Evolutionary conservation across 2,113 vertebrate genomes (phyloP).

Genomic region (Hippolais icterina): DNA sequence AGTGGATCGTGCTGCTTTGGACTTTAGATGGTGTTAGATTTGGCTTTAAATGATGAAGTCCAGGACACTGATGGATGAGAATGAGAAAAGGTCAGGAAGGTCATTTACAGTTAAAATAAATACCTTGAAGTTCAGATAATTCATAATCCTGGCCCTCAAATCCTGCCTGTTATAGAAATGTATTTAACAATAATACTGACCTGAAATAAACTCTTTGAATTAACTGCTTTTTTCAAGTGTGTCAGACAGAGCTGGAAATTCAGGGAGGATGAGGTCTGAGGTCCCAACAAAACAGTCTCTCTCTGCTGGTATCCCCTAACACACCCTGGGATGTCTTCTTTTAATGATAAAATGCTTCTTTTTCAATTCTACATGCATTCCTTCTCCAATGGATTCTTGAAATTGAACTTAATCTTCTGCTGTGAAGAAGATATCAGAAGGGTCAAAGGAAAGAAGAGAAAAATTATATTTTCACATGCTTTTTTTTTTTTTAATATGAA

Average conservation of each 20-base stretch:
- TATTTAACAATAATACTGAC: constrained; percentile 9
- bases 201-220: constrained; percentile 68
- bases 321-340: neutral
- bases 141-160: neutral
- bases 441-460: constrained; percentile 57
- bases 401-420: constrained; percentile 67
- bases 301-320: constrained; percentile 28
- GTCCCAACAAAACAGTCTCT: constrained; percentile 23
- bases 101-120: constrained; percentile 63
- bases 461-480: constrained; percentile 10
- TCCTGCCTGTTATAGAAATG: constrained; percentile 42
- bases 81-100: constrained; percentile 57
- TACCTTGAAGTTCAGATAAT: constrained; percentile 42
- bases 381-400: constrained; percentile 57
- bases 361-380: constrained; percentile 57
- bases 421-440: constrained; percentile 52
- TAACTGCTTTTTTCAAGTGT: constrained; percentile 64
- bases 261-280: constrained; percentile 27
- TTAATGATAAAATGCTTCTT: constrained; percentile 59
- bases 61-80: constrained; percentile 42
- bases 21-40: neutral
- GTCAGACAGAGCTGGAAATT: constrained; percentile 55
- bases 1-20: neutral
- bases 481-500: neutral
- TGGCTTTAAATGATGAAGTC: constrained; percentile 65